Base-by-base conservation (phyloP, 2,113 vertebrate genomes). In the Piprites chloris region DNA sequence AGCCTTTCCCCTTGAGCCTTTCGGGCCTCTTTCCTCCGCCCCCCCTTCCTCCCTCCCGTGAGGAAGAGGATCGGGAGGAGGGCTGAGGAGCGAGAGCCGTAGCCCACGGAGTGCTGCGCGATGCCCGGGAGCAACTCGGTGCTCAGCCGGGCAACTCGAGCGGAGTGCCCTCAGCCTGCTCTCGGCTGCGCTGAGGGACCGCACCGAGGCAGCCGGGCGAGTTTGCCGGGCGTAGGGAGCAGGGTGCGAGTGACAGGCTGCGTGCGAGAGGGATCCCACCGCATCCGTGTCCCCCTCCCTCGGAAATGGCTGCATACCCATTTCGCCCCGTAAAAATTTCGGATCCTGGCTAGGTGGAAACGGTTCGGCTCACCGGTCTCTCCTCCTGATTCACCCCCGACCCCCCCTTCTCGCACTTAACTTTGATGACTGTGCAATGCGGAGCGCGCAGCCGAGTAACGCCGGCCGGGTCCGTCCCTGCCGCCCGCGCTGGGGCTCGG, bases 381-480 rank as follows among this genome's bases (percentile, higher is more conserved):
- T 21, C 35, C 35, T 59, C 30, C 63, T 27, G 18, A 1, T 91
- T 56, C 85, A 78, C 55, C 81, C 61, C 56, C 93, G 30, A 53
- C 16, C 49, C 50, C 79, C 76, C 66, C 67, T 52, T 50, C 94
- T 17, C 62, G 44, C 75, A 94, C 95, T 97, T 96, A 98, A 98
- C 97, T 98, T 98, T 96, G 97, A 97, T 98, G 97, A 97, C 97
- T 93, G 96, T 97, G 98, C 98, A 97, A 68, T 97, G 97, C 97
- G 66, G 97, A 85, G 93, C 84, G 85, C 81, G 89, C 95, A 91
- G 90, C 89, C 66, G 4, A 62, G 7, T 6, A 68, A 12, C 90
- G 90, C 90, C 77, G 47, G 56, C 94, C 47, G 76, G 62, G 2
- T 85, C 62, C 50, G 39, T 17, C 12, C 11, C 69, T 30, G 23